phyloP scores from a whole-genome alignment of 2,797 vertebrate genomes.

The Spinus olivaceus region DNA sequence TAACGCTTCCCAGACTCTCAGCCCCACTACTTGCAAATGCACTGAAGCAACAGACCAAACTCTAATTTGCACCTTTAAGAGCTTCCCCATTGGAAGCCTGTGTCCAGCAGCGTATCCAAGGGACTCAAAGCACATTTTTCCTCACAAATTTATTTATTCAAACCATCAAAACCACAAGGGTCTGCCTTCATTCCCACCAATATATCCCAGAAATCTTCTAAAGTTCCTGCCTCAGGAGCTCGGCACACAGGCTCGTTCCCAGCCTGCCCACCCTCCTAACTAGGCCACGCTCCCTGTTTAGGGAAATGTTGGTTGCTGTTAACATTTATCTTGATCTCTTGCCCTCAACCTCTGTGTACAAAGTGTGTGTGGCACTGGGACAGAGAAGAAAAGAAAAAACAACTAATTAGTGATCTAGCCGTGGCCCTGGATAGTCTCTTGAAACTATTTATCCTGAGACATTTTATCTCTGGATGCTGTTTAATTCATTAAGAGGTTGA shows the following conservation, averaged over 20 bases:
- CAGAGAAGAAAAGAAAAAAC: not conserved
- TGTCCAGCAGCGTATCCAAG: conserved; percentile 12
- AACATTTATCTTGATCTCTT: not conserved
- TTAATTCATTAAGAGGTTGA: not conserved
- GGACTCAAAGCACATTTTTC: conserved; percentile 15
- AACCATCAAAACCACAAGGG: not conserved
- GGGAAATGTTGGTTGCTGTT: not conserved
- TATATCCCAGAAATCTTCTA: not conserved
- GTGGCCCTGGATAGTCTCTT: not conserved
- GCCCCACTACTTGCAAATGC: not conserved
- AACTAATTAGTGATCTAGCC: not conserved
- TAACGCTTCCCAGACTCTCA: not conserved
- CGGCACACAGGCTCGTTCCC: accelerated
- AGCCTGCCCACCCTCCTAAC: not conserved
- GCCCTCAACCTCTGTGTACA: not conserved
- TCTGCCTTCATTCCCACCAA: not conserved
- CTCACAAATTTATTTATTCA: conserved; percentile 3
- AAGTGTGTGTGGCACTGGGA: not conserved
- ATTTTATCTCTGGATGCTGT: not conserved
- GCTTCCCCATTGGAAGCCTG: conserved; percentile 35
- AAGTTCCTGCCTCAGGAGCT: not conserved
- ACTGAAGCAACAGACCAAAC: conserved; percentile 2
- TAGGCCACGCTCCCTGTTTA: not conserved
- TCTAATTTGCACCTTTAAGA: conserved; percentile 61
- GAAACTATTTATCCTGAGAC: not conserved